phyloP scores from a whole-genome alignment of 2,113 vertebrate species.

The Amphilophus citrinellus region DNA sequence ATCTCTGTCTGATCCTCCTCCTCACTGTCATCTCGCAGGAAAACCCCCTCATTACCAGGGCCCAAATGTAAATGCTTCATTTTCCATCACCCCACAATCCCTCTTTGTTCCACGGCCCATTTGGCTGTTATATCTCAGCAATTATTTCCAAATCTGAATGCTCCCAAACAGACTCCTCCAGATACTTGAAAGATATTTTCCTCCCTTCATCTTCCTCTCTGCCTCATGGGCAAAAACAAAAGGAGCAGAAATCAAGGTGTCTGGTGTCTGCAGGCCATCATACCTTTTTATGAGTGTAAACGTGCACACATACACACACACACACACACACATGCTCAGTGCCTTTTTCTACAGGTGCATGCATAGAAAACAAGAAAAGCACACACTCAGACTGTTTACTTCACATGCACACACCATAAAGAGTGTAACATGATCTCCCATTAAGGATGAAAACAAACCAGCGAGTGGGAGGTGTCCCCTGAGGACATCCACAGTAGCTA shows the following conservation, averaged over 20 bases:
- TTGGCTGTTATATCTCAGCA: conserved; percentile 74
- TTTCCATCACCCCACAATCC: conserved; percentile 67
- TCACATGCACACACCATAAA: conserved; percentile 58
- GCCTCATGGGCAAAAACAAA: conserved; percentile 67
- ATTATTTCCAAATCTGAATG: conserved; percentile 78
- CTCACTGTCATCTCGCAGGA: conserved; percentile 77
- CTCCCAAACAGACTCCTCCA: conserved; percentile 64
- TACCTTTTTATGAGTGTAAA: neutral
- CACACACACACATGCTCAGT: neutral
- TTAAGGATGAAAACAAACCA: conserved; percentile 81
- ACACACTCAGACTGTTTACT: conserved; percentile 54
- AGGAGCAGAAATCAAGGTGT: conserved; percentile 63
- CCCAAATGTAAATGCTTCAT: conserved; percentile 70
- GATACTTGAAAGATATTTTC: conserved; percentile 60
- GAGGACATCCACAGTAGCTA: conserved; percentile 65
- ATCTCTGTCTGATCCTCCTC: conserved; percentile 68
- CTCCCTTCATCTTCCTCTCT: conserved; percentile 64
- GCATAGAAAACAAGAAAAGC: conserved; percentile 23
- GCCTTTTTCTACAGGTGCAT: conserved; percentile 54
- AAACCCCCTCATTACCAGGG: conserved; percentile 78
- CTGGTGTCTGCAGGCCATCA: conserved; percentile 51
- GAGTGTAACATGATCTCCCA: conserved; percentile 76
- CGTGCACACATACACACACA: neutral
- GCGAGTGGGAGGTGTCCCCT: conserved; percentile 76
- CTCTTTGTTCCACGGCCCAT: conserved; percentile 75